These are phyloP conservation scores for Eristalis intricaria DNA, from an alignment of 2,888 invertebrate species.

Conservation along the genomic window DNA sequence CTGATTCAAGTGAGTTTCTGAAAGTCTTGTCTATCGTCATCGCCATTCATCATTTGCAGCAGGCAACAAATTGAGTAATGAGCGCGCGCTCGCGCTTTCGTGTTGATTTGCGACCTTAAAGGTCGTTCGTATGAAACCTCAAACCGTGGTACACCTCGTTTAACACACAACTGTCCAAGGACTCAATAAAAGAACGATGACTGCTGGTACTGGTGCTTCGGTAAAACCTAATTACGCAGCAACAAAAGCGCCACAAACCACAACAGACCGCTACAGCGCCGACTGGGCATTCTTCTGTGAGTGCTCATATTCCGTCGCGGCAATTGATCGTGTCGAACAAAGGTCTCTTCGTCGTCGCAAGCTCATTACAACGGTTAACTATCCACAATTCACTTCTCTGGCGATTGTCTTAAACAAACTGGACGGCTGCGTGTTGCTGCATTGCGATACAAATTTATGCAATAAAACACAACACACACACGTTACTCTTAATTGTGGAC, in stretches of 20 bases:
- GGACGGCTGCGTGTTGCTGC: neutral
- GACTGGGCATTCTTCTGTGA: slow-evolving; percentile 27
- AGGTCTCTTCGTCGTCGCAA: slow-evolving; percentile 24
- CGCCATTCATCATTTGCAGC: neutral
- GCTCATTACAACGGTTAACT: slow-evolving; percentile 16
- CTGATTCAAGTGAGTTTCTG: neutral
- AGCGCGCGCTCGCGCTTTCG: too few species aligned
- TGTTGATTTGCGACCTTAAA: slow-evolving; percentile 50
- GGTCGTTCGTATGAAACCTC: slow-evolving; percentile 53
- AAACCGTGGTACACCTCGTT: slow-evolving; percentile 47
- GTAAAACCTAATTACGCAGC: slow-evolving; percentile 53
- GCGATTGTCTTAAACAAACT: neutral
- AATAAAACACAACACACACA: slow-evolving; percentile 24
- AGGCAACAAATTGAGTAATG: neutral
- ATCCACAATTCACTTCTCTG: neutral
- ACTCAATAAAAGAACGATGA: slow-evolving; percentile 32
- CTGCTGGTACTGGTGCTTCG: neutral
- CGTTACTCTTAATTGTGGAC: slow-evolving; percentile 47
- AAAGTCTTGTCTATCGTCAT: neutral
- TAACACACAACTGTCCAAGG: slow-evolving; percentile 53
- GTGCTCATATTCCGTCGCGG: slow-evolving; percentile 27
- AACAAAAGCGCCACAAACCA: slow-evolving; percentile 13
- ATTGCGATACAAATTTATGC: slow-evolving; percentile 52
- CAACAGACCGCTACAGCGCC: too few species aligned
- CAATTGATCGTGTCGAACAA: slow-evolving; percentile 48